Percentiles rank a stretch among this genome's conserved stretches.
These are phyloP conservation scores for Hoplodrina ambigua DNA, from an alignment of 2,888 invertebrate genomes.

Conservation along the genomic window DNA sequence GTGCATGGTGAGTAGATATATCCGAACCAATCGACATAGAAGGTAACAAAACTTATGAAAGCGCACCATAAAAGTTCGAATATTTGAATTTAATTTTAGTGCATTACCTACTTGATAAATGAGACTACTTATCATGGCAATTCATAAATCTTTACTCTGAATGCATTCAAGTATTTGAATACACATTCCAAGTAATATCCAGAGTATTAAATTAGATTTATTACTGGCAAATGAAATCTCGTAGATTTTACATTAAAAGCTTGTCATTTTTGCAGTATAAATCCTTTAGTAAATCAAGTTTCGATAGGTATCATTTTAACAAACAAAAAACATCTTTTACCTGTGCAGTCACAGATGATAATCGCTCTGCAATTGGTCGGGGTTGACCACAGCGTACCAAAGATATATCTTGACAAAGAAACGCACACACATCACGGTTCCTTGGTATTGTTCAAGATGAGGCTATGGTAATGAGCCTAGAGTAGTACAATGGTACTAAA, in stretches of 20 bases:
- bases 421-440: conserved; percentile 42
- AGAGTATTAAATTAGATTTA: conserved; percentile 44
- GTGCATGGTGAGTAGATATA: neutral
- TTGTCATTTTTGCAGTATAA: conserved; percentile 31
- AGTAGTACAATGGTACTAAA: conserved; percentile 77
- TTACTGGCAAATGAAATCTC: conserved; percentile 29
- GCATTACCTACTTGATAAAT: conserved; percentile 18
- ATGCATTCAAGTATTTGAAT: conserved; percentile 33
- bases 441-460: conserved; percentile 67
- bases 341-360: conserved; percentile 8
- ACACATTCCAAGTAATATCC: conserved; percentile 26
- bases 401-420: conserved; percentile 34
- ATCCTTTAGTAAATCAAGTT: conserved; percentile 40
- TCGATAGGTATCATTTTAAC: neutral
- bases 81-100: conserved; percentile 8
- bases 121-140: conserved; percentile 7
- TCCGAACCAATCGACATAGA: neutral
- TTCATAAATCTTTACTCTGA: conserved; percentile 28
- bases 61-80: neutral
- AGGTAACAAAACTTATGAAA: neutral
- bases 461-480: conserved; percentile 71
- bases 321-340: conserved; percentile 3
- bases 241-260: conserved; percentile 37
- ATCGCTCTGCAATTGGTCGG: conserved; percentile 2
- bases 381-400: conserved; percentile 5